A percentile compares a stretch with the other conserved stretches of the same genome.
Conservation (phyloP, 2,797 vertebrate genomes). For the Typhlichthys subterraneus region DNA sequence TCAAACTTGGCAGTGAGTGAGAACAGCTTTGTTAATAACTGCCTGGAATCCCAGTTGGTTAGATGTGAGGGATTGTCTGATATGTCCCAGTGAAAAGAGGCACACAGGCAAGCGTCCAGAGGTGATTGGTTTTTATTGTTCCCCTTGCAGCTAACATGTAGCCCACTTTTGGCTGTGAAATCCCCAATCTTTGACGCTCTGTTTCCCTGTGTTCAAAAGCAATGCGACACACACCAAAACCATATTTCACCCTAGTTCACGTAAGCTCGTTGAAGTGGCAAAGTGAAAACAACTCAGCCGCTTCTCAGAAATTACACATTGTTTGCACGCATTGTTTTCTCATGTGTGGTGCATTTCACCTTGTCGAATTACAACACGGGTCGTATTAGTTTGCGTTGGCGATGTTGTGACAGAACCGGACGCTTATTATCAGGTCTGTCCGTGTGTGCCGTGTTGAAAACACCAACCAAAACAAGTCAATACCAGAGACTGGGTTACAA, state of each 20-base stretch:
- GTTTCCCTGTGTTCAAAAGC: conserved; percentile 28
- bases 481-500: conserved; percentile 58
- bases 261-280: background rate
- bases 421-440: conserved; percentile 29
- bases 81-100: conserved; percentile 33
- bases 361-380: background rate
- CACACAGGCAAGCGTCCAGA: conserved; percentile 31
- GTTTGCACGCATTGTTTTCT: background rate
- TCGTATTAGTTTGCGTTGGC: background rate
- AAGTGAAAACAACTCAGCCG: background rate
- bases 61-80: conserved; percentile 38
- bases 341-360: background rate
- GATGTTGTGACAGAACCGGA: background rate
- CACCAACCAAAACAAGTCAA: conserved; percentile 50
- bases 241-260: background rate
- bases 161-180: conserved; percentile 46
- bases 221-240: conserved; percentile 19
- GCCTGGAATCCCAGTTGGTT: conserved; percentile 43
- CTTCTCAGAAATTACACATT: background rate
- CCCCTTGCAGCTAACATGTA: conserved; percentile 35
- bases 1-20: conserved; percentile 41
- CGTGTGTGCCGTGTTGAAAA: conserved; percentile 8
- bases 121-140: conserved; percentile 55
- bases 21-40: conserved; percentile 49
- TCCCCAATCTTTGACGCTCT: conserved; percentile 34